Evolutionary conservation across 2,888 invertebrate species (phyloP).

Genomic region (Cephus spinipes): DNA sequence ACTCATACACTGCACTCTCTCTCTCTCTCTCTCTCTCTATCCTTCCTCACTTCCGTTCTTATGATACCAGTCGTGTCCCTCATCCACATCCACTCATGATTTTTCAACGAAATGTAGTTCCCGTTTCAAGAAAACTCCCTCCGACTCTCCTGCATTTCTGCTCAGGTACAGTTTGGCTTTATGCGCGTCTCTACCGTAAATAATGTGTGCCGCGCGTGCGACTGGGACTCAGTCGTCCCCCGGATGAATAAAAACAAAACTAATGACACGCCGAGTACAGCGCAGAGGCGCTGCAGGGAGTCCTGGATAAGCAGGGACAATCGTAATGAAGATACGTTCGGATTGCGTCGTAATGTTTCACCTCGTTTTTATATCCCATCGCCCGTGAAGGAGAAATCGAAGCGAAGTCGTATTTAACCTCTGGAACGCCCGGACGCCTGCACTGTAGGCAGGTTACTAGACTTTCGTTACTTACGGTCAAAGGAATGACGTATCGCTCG

Average conservation of each 20-base stretch:
- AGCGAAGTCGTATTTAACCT: not conserved
- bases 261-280: conserved; percentile 40
- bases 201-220: not conserved
- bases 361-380: not conserved
- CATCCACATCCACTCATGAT: conserved; percentile 32
- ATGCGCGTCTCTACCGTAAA: not conserved
- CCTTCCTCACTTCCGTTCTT: conserved; percentile 1
- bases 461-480: too few species aligned
- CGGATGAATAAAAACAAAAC: conserved; percentile 37
- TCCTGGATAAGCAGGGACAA: not conserved
- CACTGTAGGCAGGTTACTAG: too few species aligned
- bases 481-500: too few species aligned
- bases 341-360: not conserved
- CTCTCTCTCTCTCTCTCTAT: conserved; percentile 16
- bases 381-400: not conserved
- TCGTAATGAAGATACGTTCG: not conserved
- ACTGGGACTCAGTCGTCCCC: conserved; percentile 20
- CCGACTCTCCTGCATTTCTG: not conserved
- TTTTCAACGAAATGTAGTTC: conserved; percentile 39
- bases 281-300: conserved; percentile 11
- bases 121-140: conserved; percentile 37
- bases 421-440: too few species aligned
- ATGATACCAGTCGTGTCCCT: not conserved
- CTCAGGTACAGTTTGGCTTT: not conserved
- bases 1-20: not conserved